Conservation (phyloP, 1,140 invertebrate species). For the Calliopsis andreniformis region DNA sequence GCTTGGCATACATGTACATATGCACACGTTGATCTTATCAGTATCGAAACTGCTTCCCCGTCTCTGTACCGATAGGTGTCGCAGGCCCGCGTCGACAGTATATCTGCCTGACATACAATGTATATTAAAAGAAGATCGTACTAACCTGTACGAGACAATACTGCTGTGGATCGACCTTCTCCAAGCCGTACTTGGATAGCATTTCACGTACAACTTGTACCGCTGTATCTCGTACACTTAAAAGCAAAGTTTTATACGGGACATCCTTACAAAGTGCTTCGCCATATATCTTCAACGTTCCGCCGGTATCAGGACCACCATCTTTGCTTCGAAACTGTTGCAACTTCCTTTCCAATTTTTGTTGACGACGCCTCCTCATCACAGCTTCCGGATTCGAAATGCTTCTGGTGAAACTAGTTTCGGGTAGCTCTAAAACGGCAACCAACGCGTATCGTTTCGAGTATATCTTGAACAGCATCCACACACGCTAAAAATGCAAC, state of each 20-base stretch:
- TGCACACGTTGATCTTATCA: too few species aligned
- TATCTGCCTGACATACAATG: too few species aligned
- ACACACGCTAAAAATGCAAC: neutral
- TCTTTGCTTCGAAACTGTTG: slow-evolving; percentile 97
- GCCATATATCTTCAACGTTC: slow-evolving; percentile 98
- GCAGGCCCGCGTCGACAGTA: too few species aligned
- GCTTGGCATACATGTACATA: too few species aligned
- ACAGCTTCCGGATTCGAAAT: slow-evolving; percentile 99
- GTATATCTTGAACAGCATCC: neutral
- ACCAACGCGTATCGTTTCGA: neutral
- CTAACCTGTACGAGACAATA: slow-evolving; percentile 97
- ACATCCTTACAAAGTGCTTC: slow-evolving; percentile 97
- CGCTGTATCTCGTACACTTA: slow-evolving; percentile 96
- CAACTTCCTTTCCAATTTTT: slow-evolving; percentile 97
- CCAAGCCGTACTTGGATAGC: slow-evolving; percentile 97
- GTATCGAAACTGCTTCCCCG: too few species aligned
- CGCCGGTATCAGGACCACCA: slow-evolving; percentile 96
- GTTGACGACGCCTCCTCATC: slow-evolving; percentile 97
- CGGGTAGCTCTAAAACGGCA: slow-evolving; percentile 90
- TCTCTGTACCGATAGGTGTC: too few species aligned
- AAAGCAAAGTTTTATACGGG: slow-evolving; percentile 98
- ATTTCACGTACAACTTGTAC: slow-evolving; percentile 97
- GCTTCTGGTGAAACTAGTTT: slow-evolving; percentile 98
- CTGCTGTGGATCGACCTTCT: slow-evolving; percentile 92
- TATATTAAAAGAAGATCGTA: neutral